Evolutionary conservation across 2,113 vertebrate genomes (phyloP).

Genomic region (Vulpes ferrilata): DNA sequence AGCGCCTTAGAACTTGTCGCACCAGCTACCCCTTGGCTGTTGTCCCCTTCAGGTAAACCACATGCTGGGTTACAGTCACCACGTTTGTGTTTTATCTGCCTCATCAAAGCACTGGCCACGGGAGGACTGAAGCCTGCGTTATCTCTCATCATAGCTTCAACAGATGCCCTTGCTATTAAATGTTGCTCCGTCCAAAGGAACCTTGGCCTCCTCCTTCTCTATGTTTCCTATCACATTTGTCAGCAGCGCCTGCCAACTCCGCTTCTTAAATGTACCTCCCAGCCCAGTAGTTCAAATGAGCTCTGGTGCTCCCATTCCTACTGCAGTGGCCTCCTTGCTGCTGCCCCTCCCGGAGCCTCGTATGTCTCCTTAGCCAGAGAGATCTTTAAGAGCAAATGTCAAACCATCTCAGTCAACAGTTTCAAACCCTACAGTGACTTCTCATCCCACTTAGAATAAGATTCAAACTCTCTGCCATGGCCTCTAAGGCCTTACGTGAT

Average conservation of each 20-base stretch:
- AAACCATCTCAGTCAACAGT: background rate
- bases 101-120: background rate
- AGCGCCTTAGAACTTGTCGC: background rate
- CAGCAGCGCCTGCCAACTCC: background rate
- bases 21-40: background rate
- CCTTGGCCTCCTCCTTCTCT: background rate
- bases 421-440: background rate
- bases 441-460: background rate
- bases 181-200: background rate
- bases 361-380: background rate
- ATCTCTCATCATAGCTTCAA: background rate
- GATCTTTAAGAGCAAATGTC: background rate
- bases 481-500: background rate
- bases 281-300: background rate
- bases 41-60: background rate
- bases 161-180: background rate
- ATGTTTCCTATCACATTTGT: background rate
- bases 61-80: background rate
- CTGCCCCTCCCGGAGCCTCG: background rate
- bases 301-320: background rate
- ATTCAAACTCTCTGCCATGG: background rate
- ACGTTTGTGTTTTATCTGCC: background rate
- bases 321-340: background rate
- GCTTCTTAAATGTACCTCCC: background rate
- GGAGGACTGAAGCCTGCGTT: background rate